phyloP scores from a whole-genome alignment of 2,797 vertebrate genomes.

The Oreochromis mossambicus region DNA sequence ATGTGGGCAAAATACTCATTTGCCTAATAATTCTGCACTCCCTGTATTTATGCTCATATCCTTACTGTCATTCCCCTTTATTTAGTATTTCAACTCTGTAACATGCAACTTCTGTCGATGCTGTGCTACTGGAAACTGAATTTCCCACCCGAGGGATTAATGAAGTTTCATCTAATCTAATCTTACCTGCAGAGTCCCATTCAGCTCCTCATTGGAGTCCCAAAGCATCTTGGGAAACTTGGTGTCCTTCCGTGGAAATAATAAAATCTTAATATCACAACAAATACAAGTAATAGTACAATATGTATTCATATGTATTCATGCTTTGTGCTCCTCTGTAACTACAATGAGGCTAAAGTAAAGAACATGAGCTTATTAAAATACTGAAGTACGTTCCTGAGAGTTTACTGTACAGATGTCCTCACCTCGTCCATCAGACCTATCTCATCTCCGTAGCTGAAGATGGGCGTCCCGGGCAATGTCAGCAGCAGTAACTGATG shows the following conservation, averaged over 20 bases:
- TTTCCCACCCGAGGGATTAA: neutral
- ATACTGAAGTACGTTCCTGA: neutral
- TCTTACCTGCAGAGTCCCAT: slow-evolving; percentile 61
- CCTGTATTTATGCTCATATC: neutral
- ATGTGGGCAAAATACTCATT: no score
- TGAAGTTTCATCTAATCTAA: neutral
- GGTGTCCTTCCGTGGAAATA: slow-evolving; percentile 26
- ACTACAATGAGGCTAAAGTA: neutral
- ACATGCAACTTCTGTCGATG: neutral
- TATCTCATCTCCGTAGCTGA: slow-evolving; percentile 86
- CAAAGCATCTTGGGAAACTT: slow-evolving; percentile 68
- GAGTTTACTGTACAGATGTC: neutral
- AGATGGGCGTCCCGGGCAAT: slow-evolving; percentile 81
- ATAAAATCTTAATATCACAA: neutral
- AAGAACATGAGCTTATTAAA: neutral
- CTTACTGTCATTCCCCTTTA: neutral
- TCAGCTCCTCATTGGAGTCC: slow-evolving; percentile 49
- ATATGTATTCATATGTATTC: neutral
- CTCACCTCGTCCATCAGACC: slow-evolving; percentile 75
- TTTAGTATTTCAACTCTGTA: neutral
- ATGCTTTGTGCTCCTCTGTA: neutral
- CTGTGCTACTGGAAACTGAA: neutral
- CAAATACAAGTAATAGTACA: neutral
- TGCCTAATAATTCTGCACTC: no score
- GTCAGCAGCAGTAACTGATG: slow-evolving; percentile 83